Conservation (phyloP, 2,797 vertebrate species). For the Rhinophrynus dorsalis region DNA sequence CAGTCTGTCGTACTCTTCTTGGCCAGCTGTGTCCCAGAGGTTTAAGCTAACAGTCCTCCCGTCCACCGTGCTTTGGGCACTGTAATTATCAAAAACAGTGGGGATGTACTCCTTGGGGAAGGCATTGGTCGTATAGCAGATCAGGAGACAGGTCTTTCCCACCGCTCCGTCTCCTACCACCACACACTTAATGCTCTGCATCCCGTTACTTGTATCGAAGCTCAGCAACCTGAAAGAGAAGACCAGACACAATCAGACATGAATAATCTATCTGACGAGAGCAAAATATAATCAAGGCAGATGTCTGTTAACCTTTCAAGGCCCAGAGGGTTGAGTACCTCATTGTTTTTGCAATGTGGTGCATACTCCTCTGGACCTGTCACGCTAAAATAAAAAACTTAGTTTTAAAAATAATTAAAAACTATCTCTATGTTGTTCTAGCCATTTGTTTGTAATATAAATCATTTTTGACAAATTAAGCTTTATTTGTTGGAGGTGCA, state of each 20-base stretch:
- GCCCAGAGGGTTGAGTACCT: too few relatives aligned
- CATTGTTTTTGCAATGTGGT: too few relatives aligned
- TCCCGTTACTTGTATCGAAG: slow-evolving; percentile 36
- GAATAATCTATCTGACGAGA: too few relatives aligned
- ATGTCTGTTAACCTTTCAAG: too few relatives aligned
- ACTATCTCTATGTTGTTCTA: too few relatives aligned
- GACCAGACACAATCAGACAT: background rate
- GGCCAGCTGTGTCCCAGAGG: slow-evolving; percentile 80
- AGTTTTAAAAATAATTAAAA: too few relatives aligned
- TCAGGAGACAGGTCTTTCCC: slow-evolving; percentile 84
- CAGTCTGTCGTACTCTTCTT: slow-evolving; percentile 80
- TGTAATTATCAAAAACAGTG: slow-evolving; percentile 87
- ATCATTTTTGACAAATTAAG: too few relatives aligned
- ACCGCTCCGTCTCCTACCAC: slow-evolving; percentile 83
- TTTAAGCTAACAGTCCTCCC: slow-evolving; percentile 75
- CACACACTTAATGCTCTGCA: slow-evolving; percentile 86
- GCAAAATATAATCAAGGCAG: too few relatives aligned
- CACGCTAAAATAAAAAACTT: background rate
- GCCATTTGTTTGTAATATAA: too few relatives aligned
- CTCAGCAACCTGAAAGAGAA: slow-evolving; percentile 58
- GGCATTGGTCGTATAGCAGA: slow-evolving; percentile 84
- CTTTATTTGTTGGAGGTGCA: too few relatives aligned
- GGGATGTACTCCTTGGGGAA: slow-evolving; percentile 87
- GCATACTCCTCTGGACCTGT: too few relatives aligned
- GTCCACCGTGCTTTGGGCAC: slow-evolving; percentile 76